These are phyloP conservation scores for Diabrotica balteata DNA, from an alignment of 2,888 invertebrate genomes.

Conservation along the genomic window DNA sequence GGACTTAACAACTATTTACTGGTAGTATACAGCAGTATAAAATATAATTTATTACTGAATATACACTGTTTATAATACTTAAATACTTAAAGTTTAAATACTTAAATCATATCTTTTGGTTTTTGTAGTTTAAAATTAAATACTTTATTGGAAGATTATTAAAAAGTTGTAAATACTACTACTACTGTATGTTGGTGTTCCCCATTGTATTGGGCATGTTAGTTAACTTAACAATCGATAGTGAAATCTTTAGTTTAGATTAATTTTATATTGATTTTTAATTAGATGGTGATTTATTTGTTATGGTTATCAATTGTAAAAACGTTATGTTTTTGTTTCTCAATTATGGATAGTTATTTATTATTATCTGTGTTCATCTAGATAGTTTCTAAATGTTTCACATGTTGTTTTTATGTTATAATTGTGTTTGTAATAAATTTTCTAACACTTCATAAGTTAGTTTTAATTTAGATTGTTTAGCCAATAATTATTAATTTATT, in stretches of 20 bases:
- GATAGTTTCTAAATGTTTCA: constrained; percentile 4
- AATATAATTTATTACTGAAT: too few species aligned
- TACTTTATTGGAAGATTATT: too few species aligned
- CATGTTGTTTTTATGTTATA: constrained; percentile 1
- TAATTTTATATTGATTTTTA: not conserved
- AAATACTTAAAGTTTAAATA: too few species aligned
- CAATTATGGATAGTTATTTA: not conserved
- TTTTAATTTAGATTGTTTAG: too few species aligned
- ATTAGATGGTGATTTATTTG: not conserved
- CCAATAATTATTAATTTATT: too few species aligned
- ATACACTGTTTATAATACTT: too few species aligned
- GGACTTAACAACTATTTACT: too few species aligned
- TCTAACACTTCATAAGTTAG: not conserved
- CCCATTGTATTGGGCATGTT: too few species aligned
- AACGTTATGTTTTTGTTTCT: not conserved
- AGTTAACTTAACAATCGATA: too few species aligned
- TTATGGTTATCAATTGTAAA: constrained; percentile 6
- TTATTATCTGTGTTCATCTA: constrained; percentile 11
- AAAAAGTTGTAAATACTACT: not conserved
- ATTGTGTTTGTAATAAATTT: constrained; percentile 9
- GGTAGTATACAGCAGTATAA: too few species aligned
- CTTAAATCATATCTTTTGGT: too few species aligned
- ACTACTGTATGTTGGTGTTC: not conserved
- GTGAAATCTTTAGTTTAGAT: not conserved
- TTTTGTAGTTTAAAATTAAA: too few species aligned